Percentiles rank a stretch among this genome's conserved stretches.
Evolutionary conservation across 2,797 vertebrate species (phyloP).

Genomic region (Mallotus villosus): DNA sequence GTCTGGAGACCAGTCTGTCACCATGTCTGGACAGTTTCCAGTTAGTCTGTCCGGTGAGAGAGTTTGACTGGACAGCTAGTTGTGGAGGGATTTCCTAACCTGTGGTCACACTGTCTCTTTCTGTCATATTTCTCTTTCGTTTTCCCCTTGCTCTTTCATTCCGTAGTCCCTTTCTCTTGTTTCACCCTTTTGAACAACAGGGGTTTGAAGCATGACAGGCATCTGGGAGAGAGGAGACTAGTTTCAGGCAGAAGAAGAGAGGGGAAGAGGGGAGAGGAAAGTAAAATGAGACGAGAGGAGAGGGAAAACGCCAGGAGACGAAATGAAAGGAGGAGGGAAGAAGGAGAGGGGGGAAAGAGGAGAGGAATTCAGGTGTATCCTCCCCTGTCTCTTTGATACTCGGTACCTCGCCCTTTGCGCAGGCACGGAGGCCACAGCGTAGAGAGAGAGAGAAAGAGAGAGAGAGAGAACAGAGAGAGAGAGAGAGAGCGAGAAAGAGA

Average conservation of each 20-base stretch:
- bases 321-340: too few species aligned
- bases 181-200: neutral
- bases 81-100: neutral
- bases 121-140: neutral
- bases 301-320: neutral
- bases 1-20: too few species aligned
- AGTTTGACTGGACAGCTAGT: neutral
- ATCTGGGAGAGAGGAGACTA: neutral
- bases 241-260: neutral
- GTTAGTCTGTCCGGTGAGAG: neutral
- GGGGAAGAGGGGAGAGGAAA: neutral
- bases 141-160: neutral
- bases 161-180: neutral
- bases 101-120: neutral
- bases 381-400: slow-evolving; percentile 25
- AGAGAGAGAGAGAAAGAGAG: too few species aligned
- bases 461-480: too few species aligned
- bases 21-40: too few species aligned
- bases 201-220: neutral
- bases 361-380: slow-evolving; percentile 6
- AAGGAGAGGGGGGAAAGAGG: neutral
- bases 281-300: neutral
- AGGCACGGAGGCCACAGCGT: too few species aligned
- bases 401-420: too few species aligned
- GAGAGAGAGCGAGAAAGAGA: too few species aligned